phyloP scores from a whole-genome alignment of 2,113 vertebrate genomes.

The Dendrocopos noguchii region DNA sequence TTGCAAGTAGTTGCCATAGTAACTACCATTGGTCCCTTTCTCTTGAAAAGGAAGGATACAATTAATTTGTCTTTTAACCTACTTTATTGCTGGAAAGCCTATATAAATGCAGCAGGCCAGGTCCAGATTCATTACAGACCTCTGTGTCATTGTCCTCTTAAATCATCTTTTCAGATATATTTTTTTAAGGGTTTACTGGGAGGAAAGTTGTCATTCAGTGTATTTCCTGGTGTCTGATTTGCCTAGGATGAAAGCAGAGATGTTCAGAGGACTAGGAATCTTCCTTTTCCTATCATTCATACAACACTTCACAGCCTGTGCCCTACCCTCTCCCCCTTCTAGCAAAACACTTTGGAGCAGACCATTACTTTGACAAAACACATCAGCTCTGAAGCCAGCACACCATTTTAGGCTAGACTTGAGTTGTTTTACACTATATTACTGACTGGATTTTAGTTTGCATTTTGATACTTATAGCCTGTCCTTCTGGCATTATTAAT shows the following conservation, averaged over 20 bases:
- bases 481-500: neutral
- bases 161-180: conserved; percentile 23
- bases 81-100: conserved; percentile 62
- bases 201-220: conserved; percentile 24
- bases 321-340: neutral
- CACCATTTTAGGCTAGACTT: neutral
- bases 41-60: conserved; percentile 58
- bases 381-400: neutral
- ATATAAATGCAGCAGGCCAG: conserved; percentile 26
- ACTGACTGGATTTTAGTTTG: neutral
- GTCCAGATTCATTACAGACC: conserved; percentile 39
- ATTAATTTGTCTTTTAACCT: conserved; percentile 77
- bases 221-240: neutral
- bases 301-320: neutral
- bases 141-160: conserved; percentile 46
- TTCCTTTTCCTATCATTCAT: neutral
- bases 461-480: neutral
- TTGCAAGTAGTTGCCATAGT: conserved; percentile 75
- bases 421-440: neutral
- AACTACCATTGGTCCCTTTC: conserved; percentile 61
- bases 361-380: neutral
- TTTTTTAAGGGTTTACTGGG: conserved; percentile 50
- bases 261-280: neutral
- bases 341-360: neutral
- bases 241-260: neutral